Conservation (phyloP, 2,113 vertebrate species). For the Calcarius ornatus region DNA sequence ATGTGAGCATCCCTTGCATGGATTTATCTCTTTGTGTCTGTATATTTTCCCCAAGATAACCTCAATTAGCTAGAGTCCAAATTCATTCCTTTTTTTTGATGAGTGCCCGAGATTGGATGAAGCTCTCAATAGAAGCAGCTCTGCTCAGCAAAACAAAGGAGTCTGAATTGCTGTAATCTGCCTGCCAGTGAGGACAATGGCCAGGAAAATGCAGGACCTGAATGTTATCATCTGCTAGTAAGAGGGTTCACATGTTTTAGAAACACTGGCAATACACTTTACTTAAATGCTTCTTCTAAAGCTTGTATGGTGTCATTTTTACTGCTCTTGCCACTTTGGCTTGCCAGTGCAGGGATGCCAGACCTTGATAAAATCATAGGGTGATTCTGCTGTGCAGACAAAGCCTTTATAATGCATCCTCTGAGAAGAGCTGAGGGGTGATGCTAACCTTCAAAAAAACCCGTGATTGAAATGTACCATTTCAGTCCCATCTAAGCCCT, state of each 20-base stretch:
- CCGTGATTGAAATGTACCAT: not conserved
- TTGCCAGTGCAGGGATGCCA: not conserved
- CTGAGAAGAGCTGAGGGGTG: not conserved
- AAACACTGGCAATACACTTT: constrained; percentile 1
- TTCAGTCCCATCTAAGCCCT: not conserved
- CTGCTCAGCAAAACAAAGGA: constrained; percentile 54
- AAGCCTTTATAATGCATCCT: not conserved
- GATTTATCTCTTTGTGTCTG: not conserved
- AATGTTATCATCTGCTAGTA: constrained; percentile 56
- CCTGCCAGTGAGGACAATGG: constrained; percentile 7
- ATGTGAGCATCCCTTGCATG: not conserved
- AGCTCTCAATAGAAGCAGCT: constrained; percentile 30
- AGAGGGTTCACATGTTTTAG: constrained; percentile 13
- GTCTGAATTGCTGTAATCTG: constrained; percentile 52
- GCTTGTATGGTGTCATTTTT: not conserved
- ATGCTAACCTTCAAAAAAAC: not conserved
- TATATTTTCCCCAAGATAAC: constrained; percentile 17
- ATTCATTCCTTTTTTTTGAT: constrained; percentile 11
- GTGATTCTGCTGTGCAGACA: not conserved
- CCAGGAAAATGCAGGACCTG: constrained; percentile 20
- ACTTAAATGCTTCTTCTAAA: not conserved
- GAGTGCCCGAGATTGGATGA: not conserved
- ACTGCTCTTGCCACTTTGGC: not conserved
- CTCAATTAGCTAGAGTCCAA: constrained; percentile 17
- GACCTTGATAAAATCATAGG: constrained; percentile 37